These are phyloP conservation scores for Keiferia lycopersicella DNA, from an alignment of 2,888 invertebrate species.

Conservation along the genomic window DNA sequence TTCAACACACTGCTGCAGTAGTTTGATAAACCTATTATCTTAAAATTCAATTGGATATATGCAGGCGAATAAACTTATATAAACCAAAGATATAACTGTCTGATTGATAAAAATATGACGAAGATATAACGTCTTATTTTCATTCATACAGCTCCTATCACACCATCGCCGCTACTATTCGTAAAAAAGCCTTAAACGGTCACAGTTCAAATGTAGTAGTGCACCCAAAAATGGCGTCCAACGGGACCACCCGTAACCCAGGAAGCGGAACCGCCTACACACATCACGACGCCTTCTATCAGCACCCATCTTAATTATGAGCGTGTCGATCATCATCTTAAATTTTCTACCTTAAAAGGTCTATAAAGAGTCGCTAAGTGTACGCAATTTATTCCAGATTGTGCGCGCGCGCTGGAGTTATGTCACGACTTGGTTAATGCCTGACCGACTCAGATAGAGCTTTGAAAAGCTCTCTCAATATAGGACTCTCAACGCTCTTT, in stretches of 20 bases:
- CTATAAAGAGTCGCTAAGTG: slow-evolving; percentile 77
- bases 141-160: neutral
- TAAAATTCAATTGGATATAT: too few species aligned
- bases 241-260: slow-evolving; percentile 68
- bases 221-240: slow-evolving; percentile 45
- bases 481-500: neutral
- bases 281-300: slow-evolving; percentile 72
- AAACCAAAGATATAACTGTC: too few species aligned
- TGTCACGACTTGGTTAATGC: slow-evolving; percentile 66
- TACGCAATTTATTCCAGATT: slow-evolving; percentile 78
- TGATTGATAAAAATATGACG: too few species aligned
- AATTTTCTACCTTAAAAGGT: slow-evolving; percentile 79
- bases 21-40: too few species aligned
- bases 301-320: slow-evolving; percentile 75
- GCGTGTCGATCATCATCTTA: slow-evolving; percentile 80
- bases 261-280: slow-evolving; percentile 79
- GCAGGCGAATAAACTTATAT: too few species aligned
- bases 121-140: too few species aligned
- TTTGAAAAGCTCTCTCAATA: neutral
- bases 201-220: slow-evolving; percentile 16
- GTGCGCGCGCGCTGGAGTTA: slow-evolving; percentile 62
- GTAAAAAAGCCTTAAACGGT: neutral
- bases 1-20: too few species aligned
- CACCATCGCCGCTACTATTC: neutral
- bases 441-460: slow-evolving; percentile 11